These are phyloP conservation scores for Drosophila melanica DNA, from an alignment of 1,140 invertebrate genomes.

Conservation along the genomic window DNA sequence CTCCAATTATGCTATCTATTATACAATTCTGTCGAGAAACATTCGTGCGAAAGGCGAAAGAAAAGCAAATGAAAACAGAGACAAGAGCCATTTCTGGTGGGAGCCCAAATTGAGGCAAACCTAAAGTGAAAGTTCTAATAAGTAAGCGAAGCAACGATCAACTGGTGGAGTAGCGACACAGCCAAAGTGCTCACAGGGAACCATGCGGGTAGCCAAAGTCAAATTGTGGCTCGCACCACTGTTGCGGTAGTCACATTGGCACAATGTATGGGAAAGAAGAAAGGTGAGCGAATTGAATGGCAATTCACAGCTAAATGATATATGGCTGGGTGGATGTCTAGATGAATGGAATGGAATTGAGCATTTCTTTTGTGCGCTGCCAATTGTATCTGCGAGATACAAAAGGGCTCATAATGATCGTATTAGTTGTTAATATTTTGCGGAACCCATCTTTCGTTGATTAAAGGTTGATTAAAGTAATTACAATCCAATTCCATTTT, in stretches of 20 bases:
- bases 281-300: slow-evolving; percentile 43
- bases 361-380: slow-evolving; percentile 48
- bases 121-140: slow-evolving; percentile 82
- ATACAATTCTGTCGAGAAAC: slow-evolving; percentile 48
- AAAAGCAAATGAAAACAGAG: slow-evolving; percentile 30
- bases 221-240: slow-evolving; percentile 30
- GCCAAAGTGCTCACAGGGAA: slow-evolving; percentile 10
- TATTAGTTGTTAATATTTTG: background rate
- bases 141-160: slow-evolving; percentile 21
- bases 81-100: background rate
- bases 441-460: too few relatives aligned
- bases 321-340: slow-evolving; percentile 6
- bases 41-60: slow-evolving; percentile 10
- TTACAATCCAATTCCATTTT: background rate
- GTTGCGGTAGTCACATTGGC: slow-evolving; percentile 66
- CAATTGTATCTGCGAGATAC: slow-evolving; percentile 27
- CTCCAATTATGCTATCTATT: slow-evolving; percentile 53
- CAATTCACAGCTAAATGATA: slow-evolving; percentile 16
- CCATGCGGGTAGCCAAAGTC: slow-evolving; percentile 26
- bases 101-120: slow-evolving; percentile 63
- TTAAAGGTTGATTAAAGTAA: background rate
- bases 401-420: slow-evolving; percentile 51
- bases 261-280: slow-evolving; percentile 51
- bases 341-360: slow-evolving; percentile 51
- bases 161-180: slow-evolving; percentile 1